Conservation (phyloP, 2,888 invertebrate genomes). For the Heliconius ismenius region DNA sequence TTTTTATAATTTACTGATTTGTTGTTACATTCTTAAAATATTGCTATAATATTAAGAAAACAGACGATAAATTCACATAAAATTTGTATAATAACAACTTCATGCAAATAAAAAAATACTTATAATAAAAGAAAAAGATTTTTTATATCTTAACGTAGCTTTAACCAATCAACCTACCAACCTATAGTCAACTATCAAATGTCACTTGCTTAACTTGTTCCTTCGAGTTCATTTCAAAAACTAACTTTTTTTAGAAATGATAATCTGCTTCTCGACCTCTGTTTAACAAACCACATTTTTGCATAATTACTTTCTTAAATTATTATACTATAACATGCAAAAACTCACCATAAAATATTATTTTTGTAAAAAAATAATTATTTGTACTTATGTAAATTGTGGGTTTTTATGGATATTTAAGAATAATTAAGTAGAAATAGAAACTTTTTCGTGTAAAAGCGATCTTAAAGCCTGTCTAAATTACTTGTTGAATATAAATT, state of each 20-base stretch:
- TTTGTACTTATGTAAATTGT: neutral
- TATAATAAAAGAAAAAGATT: slow-evolving; percentile 1
- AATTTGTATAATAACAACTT: neutral
- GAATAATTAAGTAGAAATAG: neutral
- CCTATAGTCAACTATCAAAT: slow-evolving; percentile 21
- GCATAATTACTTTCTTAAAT: slow-evolving; percentile 20
- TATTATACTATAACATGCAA: neutral
- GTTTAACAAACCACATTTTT: neutral
- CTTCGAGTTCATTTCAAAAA: slow-evolving; percentile 21
- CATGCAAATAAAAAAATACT: neutral
- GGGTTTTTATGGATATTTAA: neutral
- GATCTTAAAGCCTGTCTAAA: neutral
- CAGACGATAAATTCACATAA: neutral
- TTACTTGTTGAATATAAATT: neutral
- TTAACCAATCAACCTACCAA: slow-evolving; percentile 10
- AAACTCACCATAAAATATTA: neutral
- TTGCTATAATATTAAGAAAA: neutral
- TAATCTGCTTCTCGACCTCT: slow-evolving; percentile 17
- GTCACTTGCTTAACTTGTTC: slow-evolving; percentile 34
- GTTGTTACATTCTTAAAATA: neutral
- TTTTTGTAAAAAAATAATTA: neutral
- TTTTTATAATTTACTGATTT: neutral
- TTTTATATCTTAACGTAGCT: neutral
- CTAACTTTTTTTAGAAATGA: slow-evolving; percentile 11
- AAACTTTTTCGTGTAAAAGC: neutral